Conservation (phyloP, 2,797 vertebrate genomes). For the Babyrousa celebensis region DNA sequence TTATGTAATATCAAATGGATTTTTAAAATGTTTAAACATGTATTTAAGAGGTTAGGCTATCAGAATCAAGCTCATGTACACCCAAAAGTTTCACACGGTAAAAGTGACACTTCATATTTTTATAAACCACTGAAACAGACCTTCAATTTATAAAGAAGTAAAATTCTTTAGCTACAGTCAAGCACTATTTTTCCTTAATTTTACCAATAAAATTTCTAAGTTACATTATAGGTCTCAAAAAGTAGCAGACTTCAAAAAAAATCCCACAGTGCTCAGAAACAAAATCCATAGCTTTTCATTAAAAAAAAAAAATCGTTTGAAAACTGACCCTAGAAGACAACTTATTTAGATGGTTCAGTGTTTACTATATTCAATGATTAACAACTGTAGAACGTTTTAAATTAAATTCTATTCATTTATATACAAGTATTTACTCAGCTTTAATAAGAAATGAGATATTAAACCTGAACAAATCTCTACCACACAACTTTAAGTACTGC, state of each 20-base stretch:
- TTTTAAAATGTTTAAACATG: neutral
- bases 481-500: neutral
- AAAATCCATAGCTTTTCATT: slow-evolving; percentile 34
- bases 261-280: slow-evolving; percentile 1
- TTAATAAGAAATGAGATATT: slow-evolving; percentile 63
- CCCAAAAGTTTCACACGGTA: neutral
- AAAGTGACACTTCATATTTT: slow-evolving; percentile 55
- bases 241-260: slow-evolving; percentile 52
- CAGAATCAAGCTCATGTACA: slow-evolving; percentile 31
- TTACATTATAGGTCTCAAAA: slow-evolving; percentile 63
- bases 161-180: slow-evolving; percentile 37
- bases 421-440: slow-evolving; percentile 47
- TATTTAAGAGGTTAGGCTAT: slow-evolving; percentile 26
- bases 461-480: slow-evolving; percentile 35
- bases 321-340: slow-evolving; percentile 5
- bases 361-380: slow-evolving; percentile 52
- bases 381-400: slow-evolving; percentile 43
- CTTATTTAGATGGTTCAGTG: neutral
- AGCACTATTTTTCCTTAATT: slow-evolving; percentile 1
- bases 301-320: neutral
- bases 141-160: slow-evolving; percentile 32
- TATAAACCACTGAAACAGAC: slow-evolving; percentile 38
- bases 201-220: slow-evolving; percentile 25
- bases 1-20: slow-evolving; percentile 37
- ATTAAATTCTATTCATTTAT: slow-evolving; percentile 47